These are phyloP conservation scores for Danionella dracula DNA, from an alignment of 2,797 vertebrate genomes.

Conservation along the genomic window DNA sequence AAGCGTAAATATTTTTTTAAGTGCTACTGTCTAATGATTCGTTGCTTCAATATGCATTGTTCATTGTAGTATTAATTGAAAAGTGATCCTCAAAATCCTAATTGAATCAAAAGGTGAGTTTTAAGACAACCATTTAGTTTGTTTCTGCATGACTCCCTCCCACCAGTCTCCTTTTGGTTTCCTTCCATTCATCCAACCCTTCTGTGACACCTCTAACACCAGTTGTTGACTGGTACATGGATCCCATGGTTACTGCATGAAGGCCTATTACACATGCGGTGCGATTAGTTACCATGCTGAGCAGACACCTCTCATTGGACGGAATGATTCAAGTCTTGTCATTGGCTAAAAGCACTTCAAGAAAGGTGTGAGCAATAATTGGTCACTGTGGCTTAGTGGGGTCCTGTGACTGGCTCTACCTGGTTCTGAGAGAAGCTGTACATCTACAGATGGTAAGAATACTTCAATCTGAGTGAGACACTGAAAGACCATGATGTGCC, in stretches of 20 bases:
- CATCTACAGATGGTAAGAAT: conserved; percentile 16
- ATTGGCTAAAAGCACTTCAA: background rate
- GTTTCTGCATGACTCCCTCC: background rate
- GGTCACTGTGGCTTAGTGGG: background rate
- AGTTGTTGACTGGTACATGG: conserved; percentile 27
- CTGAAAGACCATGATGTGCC: background rate
- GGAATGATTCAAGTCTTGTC: background rate
- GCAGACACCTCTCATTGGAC: conserved; percentile 4
- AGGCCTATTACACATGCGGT: conserved; percentile 1
- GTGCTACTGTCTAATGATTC: no score
- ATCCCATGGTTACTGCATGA: conserved; percentile 30
- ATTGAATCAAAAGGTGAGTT: no score
- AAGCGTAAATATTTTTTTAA: no score
- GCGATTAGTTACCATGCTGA: conserved; percentile 7
- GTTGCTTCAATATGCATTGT: no score
- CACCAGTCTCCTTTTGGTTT: background rate
- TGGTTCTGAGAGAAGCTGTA: background rate
- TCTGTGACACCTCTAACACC: background rate
- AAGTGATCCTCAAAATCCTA: no score
- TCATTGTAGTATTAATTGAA: no score
- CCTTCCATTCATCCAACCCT: background rate
- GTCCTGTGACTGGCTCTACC: background rate
- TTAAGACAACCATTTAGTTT: no score
- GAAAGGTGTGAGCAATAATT: background rate
- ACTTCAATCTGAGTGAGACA: conserved; percentile 11